Conservation (phyloP, 2,888 invertebrate species). For the Malthinus flaveolus region DNA sequence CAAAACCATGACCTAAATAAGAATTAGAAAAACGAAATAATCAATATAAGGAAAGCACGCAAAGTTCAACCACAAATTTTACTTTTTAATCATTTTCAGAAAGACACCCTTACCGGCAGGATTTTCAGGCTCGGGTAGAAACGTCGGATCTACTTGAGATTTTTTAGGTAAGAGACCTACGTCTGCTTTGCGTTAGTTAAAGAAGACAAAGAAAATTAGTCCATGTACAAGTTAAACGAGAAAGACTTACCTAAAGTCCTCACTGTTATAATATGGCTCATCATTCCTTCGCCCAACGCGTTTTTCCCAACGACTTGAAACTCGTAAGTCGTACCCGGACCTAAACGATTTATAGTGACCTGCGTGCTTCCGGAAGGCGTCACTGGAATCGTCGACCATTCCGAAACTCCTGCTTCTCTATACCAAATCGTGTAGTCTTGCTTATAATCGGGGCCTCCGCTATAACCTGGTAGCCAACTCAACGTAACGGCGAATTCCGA, state of each 20-base stretch:
- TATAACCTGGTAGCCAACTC: conserved; percentile 93
- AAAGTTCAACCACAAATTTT: conserved; percentile 21
- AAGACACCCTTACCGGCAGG: conserved; percentile 66
- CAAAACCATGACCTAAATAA: conserved; percentile 38
- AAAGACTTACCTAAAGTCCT: conserved; percentile 79
- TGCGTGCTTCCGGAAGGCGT: conserved; percentile 88
- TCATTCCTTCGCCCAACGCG: conserved; percentile 92
- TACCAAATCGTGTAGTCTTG: conserved; percentile 97
- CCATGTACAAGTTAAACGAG: not conserved
- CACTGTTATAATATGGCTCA: conserved; percentile 90
- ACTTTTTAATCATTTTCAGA: not conserved
- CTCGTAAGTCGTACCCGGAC: conserved; percentile 90
- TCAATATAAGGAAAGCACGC: conserved; percentile 31
- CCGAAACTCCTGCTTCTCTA: conserved; percentile 81
- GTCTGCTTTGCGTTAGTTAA: conserved; percentile 46
- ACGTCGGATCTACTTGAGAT: conserved; percentile 66
- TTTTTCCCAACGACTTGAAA: conserved; percentile 96
- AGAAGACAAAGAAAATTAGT: not conserved
- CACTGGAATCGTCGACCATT: conserved; percentile 93
- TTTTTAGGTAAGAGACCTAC: conserved; percentile 62
- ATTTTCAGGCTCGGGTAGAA: conserved; percentile 70
- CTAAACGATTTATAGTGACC: conserved; percentile 87
- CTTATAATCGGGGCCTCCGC: conserved; percentile 92
- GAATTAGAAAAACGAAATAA: conserved; percentile 28
- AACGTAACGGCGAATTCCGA: conserved; percentile 89